A percentile compares a stretch with the other conserved stretches of the same genome.
phyloP scores from a whole-genome alignment of 2,888 invertebrate genomes.

The Heliconius aoede region DNA sequence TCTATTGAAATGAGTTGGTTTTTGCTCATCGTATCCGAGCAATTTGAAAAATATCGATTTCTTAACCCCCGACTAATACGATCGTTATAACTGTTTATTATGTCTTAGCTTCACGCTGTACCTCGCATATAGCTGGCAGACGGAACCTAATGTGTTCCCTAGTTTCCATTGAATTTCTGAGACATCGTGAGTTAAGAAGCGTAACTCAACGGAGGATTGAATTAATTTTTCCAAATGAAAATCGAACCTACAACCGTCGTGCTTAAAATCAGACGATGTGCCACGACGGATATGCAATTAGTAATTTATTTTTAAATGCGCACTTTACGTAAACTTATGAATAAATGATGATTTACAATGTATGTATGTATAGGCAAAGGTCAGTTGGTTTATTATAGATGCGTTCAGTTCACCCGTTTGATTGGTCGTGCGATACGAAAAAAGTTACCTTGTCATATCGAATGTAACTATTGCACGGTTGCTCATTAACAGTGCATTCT shows the following conservation, averaged over 20 bases:
- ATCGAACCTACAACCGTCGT: neutral
- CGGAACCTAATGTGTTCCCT: neutral
- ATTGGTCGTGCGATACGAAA: constrained; percentile 57
- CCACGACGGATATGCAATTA: constrained; percentile 33
- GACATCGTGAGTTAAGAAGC: neutral
- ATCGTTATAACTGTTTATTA: constrained; percentile 24
- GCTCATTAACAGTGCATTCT: constrained; percentile 50
- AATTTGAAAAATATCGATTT: constrained; percentile 47
- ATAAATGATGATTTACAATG: constrained; percentile 78
- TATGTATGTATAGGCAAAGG: constrained; percentile 78
- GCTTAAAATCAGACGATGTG: too few relatives aligned
- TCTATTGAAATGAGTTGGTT: constrained; percentile 68
- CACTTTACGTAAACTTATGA: constrained; percentile 75
- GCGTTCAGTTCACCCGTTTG: constrained; percentile 67
- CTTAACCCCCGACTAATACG: constrained; percentile 42
- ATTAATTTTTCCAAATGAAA: neutral
- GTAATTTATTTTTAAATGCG: constrained; percentile 47
- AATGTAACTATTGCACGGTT: constrained; percentile 40
- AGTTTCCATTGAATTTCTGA: neutral
- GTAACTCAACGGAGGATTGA: too few relatives aligned
- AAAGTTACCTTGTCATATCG: constrained; percentile 38
- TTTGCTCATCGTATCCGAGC: constrained; percentile 15
- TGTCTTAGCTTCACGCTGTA: neutral
- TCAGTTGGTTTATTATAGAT: constrained; percentile 75
- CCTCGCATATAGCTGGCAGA: neutral